A percentile compares a stretch with the other conserved stretches of the same genome.
Evolutionary conservation across 2,888 invertebrate genomes (phyloP).

Genomic region (Drosophila meridionalis): DNA sequence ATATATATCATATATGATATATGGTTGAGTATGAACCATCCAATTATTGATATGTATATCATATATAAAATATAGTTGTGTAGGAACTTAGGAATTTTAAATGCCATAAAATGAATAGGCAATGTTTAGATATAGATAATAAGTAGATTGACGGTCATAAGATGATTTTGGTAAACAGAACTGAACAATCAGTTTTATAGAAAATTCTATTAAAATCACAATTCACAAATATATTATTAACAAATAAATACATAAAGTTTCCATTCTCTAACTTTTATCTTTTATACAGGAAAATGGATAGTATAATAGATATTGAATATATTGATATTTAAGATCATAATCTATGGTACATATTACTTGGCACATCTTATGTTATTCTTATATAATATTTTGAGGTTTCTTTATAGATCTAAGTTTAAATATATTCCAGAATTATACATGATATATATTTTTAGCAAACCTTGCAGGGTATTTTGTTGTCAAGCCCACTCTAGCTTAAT

Average conservation of each 20-base stretch:
- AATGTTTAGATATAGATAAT: not conserved
- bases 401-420: not conserved
- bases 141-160: not conserved
- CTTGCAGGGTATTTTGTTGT: not conserved
- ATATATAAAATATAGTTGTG: too few species aligned
- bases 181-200: too few species aligned
- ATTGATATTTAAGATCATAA: not conserved
- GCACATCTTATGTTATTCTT: not conserved
- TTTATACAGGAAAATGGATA: too few species aligned
- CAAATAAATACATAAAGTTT: too few species aligned
- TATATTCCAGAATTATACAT: not conserved
- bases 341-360: not conserved
- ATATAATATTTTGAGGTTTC: too few species aligned
- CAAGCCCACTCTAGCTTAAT: not conserved
- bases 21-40: too few species aligned
- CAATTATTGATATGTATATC: too few species aligned
- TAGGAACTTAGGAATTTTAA: not conserved
- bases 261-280: too few species aligned
- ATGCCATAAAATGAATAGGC: not conserved
- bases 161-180: not conserved
- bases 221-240: too few species aligned
- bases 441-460: accelerated
- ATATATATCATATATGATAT: too few species aligned
- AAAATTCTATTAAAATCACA: too few species aligned
- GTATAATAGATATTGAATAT: not conserved